Evolutionary conservation across 2,113 vertebrate species (phyloP).

Genomic region (Lichenostomus cassidix): DNA sequence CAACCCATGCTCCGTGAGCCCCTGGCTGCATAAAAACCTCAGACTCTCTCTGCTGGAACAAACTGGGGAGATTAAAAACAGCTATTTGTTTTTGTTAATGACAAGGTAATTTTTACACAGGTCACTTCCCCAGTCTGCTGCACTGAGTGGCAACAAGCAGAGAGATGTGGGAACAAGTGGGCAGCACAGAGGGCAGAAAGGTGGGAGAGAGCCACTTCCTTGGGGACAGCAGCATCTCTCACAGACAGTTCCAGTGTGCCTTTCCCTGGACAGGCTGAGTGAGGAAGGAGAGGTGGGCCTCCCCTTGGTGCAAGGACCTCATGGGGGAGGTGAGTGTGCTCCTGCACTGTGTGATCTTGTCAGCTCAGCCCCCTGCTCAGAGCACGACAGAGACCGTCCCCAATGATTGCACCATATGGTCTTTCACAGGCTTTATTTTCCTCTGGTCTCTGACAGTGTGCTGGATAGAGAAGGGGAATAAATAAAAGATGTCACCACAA

Average conservation of each 20-base stretch:
- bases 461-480: background rate
- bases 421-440: background rate
- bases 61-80: background rate
- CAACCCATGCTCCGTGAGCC: background rate
- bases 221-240: background rate
- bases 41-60: background rate
- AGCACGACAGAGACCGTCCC: accelerated
- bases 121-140: background rate
- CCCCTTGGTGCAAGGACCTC: accelerated
- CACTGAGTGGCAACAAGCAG: background rate
- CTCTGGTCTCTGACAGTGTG: background rate
- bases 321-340: accelerated
- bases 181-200: accelerated
- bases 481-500: background rate
- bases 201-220: accelerated
- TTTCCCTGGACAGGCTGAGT: accelerated
- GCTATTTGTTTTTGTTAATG: background rate
- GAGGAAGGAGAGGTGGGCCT: background rate
- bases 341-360: accelerated
- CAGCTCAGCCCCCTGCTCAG: background rate
- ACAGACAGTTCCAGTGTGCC: accelerated
- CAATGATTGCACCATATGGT: accelerated
- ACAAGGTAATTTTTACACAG: background rate
- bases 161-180: background rate
- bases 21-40: background rate